Conservation (phyloP, 1,140 invertebrate species). For the Drosophila neocordata region DNA sequence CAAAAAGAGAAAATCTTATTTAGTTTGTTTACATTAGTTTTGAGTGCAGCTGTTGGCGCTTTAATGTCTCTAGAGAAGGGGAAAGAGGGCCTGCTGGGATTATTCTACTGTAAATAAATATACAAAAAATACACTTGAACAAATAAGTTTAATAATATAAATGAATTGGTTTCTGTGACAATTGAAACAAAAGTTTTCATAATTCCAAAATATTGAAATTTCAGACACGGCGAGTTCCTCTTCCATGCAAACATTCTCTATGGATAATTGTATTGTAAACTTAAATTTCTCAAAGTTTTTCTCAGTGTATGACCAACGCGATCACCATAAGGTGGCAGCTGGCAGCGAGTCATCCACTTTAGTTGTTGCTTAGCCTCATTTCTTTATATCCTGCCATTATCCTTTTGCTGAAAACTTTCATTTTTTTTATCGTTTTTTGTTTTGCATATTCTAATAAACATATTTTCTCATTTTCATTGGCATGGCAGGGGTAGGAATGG, state of each 20-base stretch:
- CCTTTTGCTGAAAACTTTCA: slow-evolving; percentile 32
- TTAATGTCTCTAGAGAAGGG: neutral
- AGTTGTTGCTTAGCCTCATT: neutral
- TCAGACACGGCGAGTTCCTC: no score
- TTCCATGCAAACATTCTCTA: no score
- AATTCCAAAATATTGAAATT: no score
- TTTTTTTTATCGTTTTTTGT: neutral
- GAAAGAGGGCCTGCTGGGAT: neutral
- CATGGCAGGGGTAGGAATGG: neutral
- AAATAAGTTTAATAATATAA: neutral
- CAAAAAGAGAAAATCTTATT: neutral
- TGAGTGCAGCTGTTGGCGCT: slow-evolving; percentile 8
- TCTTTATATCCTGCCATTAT: slow-evolving; percentile 13
- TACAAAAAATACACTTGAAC: neutral
- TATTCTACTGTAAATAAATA: neutral
- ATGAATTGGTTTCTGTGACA: no score
- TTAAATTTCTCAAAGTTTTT: no score
- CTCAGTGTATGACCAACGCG: neutral
- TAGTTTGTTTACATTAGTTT: neutral
- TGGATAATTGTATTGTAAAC: no score
- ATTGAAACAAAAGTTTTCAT: no score
- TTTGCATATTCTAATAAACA: slow-evolving; percentile 62
- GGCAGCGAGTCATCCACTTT: no score
- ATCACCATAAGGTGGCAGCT: neutral
- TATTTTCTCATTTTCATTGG: slow-evolving; percentile 71